These are phyloP conservation scores for Neolamprologus brichardi DNA, from an alignment of 2,113 vertebrate species.

Conservation along the genomic window DNA sequence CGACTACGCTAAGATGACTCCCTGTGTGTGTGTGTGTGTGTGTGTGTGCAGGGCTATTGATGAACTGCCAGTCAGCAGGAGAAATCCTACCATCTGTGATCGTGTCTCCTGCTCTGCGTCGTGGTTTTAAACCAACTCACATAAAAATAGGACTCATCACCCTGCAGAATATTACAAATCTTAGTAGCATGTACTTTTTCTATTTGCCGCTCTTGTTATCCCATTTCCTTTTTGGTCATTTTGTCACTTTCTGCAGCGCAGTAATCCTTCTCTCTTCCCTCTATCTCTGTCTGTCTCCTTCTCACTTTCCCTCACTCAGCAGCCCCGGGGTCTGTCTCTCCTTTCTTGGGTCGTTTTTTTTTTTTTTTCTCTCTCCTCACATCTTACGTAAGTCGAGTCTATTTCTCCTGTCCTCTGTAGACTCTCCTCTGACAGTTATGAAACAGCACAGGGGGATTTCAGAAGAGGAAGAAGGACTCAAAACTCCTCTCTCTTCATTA, in stretches of 20 bases:
- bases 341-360: slow-evolving; percentile 25
- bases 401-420: slow-evolving; percentile 62
- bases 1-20: not conserved
- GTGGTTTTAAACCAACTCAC: not conserved
- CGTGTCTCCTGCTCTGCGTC: not conserved
- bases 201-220: slow-evolving; percentile 3
- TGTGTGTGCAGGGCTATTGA: not conserved
- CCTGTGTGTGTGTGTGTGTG: not conserved
- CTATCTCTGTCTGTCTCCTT: slow-evolving; percentile 13
- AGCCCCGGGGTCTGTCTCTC: slow-evolving; percentile 54
- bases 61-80: slow-evolving; percentile 9
- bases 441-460: slow-evolving; percentile 54
- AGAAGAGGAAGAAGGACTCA: slow-evolving; percentile 43
- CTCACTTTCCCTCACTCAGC: slow-evolving; percentile 36
- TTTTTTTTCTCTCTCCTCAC: not conserved
- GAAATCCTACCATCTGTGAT: slow-evolving; percentile 16
- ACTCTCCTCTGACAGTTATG: slow-evolving; percentile 62
- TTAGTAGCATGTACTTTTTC: not conserved
- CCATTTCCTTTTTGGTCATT: slow-evolving; percentile 34
- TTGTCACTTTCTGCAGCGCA: slow-evolving; percentile 21
- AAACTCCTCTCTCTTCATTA: slow-evolving; percentile 43
- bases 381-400: slow-evolving; percentile 63
- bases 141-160: not conserved
- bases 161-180: not conserved
- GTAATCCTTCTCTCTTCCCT: slow-evolving; percentile 20